Evolutionary conservation across 1,140 invertebrate species (phyloP).

Genomic region (Macrocentrus cingulum): DNA sequence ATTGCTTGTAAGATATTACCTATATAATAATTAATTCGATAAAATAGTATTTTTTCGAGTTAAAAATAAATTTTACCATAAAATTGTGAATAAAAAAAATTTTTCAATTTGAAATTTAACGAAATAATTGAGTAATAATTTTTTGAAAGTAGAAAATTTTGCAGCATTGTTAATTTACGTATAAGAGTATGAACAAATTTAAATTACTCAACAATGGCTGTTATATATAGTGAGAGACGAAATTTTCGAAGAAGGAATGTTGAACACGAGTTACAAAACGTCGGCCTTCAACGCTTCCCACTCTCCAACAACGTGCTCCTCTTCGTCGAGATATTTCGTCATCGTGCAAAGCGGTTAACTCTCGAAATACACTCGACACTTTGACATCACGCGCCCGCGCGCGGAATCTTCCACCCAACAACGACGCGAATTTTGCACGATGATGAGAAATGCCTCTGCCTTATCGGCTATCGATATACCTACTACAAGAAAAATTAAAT

Average conservation of each 20-base stretch:
- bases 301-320: constrained; percentile 21
- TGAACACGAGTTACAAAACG: constrained; percentile 35
- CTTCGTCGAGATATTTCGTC: constrained; percentile 30
- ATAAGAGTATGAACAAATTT: neutral
- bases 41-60: no score
- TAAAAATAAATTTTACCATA: no score
- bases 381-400: constrained; percentile 4
- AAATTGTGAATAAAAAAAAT: no score
- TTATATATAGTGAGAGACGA: constrained; percentile 25
- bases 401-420: neutral
- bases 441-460: constrained; percentile 1
- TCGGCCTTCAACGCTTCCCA: constrained; percentile 36
- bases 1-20: no score
- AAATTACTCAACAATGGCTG: constrained; percentile 13
- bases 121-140: no score
- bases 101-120: no score
- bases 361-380: constrained; percentile 17
- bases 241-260: constrained; percentile 36
- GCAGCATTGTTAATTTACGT: neutral
- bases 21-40: no score
- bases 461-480: constrained; percentile 41
- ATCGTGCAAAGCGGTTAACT: constrained; percentile 18
- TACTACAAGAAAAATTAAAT: no score
- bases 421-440: no score
- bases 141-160: no score